A percentile compares a stretch with the other conserved stretches of the same genome.
Conservation (phyloP, 2,888 invertebrate genomes). For the Synergus japonicus region DNA sequence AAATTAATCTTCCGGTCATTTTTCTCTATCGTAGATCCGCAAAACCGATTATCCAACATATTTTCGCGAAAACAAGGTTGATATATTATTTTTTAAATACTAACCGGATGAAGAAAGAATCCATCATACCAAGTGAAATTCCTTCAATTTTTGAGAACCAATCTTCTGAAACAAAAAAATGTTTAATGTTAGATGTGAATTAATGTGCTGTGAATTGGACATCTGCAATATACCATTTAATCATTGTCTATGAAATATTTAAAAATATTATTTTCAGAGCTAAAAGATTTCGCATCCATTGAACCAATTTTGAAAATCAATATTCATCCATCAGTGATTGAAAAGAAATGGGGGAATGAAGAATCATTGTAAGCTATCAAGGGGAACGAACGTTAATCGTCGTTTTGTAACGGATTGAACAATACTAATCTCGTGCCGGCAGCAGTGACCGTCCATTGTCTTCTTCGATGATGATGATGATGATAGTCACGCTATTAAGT, state of each 20-base stretch:
- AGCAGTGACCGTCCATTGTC: constrained; percentile 54
- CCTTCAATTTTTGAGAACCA: neutral
- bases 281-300: no score
- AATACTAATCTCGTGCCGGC: constrained; percentile 52
- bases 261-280: neutral
- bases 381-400: constrained; percentile 57
- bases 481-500: constrained; percentile 57
- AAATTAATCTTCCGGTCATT: neutral
- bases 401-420: constrained; percentile 59
- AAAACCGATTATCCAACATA: neutral
- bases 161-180: constrained; percentile 18
- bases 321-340: neutral
- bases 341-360: constrained; percentile 51
- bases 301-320: neutral
- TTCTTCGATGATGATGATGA: constrained; percentile 15
- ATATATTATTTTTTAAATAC: neutral
- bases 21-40: neutral
- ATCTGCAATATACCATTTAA: neutral
- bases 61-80: neutral
- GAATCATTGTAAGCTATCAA: constrained; percentile 52
- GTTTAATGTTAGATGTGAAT: neutral
- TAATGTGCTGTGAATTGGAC: neutral
- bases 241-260: neutral
- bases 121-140: neutral
- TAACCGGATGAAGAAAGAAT: constrained; percentile 14